Evolutionary conservation across 2,113 vertebrate genomes (phyloP), one percentile per base, ranked within the genome.

Genomic region (Apaloderma vittatum): DNA sequence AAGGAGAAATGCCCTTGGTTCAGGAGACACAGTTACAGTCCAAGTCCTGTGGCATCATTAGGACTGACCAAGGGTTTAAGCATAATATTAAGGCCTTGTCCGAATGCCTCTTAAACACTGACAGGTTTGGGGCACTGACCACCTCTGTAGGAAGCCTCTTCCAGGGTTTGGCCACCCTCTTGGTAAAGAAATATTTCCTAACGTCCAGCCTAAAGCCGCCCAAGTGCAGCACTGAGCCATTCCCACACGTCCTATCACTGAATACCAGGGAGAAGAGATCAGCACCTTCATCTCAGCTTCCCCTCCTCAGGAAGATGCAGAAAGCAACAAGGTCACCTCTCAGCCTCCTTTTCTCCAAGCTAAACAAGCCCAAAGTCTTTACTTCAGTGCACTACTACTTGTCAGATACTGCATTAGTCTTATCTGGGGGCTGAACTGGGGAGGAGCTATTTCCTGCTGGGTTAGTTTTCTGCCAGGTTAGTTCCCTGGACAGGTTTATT

Each of bases 231-330:
- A 45, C 23, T 32, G 51, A 51, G 6, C 26, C 26, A 14, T 17
- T 65, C 32, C 26, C 15, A 11, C 0, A 0, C 0, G 1, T 36
- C 14, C 65, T 13, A 1, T 27, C 65, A 30, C 20, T 32, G 30
- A 16, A 3, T 83, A 5, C 20, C 11, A 55, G 40, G 13, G 7
- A 62, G 29, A 55, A 62, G 24, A 48, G 29, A 3, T 14, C 61
- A 37, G 37, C 36, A 54, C 27, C 62, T 76, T 26, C 32, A 7
- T 84, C 49, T 77, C 49, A 14, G 18, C 3, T 0, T 59, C 3
- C 14, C 11, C 55, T 49, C 16, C 21, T 26, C 40, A 43, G 73
- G 46, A 52, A 77, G 30, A 30, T 49, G 29, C 8, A 27, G 17
- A 12, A 15, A 46, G 61, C 14, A 22, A 27, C 21, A 26, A 15